phyloP scores from a whole-genome alignment of 2,888 invertebrate species.

The Didymodactylos carnosus region DNA sequence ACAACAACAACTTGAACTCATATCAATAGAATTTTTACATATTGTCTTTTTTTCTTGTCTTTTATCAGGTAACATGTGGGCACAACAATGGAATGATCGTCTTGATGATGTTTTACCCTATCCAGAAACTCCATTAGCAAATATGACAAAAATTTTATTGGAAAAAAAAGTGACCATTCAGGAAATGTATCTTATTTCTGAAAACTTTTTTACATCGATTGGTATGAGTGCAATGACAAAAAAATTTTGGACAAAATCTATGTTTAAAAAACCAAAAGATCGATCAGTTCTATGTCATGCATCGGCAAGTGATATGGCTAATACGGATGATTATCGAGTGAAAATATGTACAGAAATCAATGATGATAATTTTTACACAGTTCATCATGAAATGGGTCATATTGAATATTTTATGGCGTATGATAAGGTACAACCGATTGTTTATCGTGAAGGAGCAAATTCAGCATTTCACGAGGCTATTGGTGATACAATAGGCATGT shows the following conservation, averaged over 20 bases:
- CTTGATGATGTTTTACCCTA: slow-evolving; percentile 14
- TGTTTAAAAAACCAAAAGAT: slow-evolving; percentile 7
- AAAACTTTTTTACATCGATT: slow-evolving; percentile 16
- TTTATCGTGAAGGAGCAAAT: slow-evolving; percentile 20
- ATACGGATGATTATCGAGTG: slow-evolving; percentile 28
- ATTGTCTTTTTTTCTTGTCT: too few species aligned
- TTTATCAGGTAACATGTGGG: slow-evolving; percentile 17
- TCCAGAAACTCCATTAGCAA: neutral
- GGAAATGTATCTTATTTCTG: slow-evolving; percentile 14
- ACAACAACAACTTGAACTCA: too few species aligned
- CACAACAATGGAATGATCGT: slow-evolving; percentile 15
- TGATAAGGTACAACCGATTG: slow-evolving; percentile 15
- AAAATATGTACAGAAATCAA: slow-evolving; percentile 29
- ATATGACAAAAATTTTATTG: slow-evolving; percentile 7
- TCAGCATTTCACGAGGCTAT: slow-evolving; percentile 43
- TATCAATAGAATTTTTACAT: too few species aligned
- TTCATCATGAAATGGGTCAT: slow-evolving; percentile 32
- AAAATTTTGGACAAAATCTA: slow-evolving; percentile 16
- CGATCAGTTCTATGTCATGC: slow-evolving; percentile 16
- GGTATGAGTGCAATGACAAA: slow-evolving; percentile 15
- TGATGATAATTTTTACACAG: slow-evolving; percentile 21
- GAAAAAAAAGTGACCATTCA: slow-evolving; percentile 3
- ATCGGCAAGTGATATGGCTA: slow-evolving; percentile 4
- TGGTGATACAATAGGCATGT: slow-evolving; percentile 56
- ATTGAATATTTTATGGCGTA: slow-evolving; percentile 33